A percentile compares a stretch with the other conserved stretches of the same genome.
These are phyloP conservation scores for Copsychus sechellarum DNA, from an alignment of 2,113 vertebrate species.

Conservation along the genomic window DNA sequence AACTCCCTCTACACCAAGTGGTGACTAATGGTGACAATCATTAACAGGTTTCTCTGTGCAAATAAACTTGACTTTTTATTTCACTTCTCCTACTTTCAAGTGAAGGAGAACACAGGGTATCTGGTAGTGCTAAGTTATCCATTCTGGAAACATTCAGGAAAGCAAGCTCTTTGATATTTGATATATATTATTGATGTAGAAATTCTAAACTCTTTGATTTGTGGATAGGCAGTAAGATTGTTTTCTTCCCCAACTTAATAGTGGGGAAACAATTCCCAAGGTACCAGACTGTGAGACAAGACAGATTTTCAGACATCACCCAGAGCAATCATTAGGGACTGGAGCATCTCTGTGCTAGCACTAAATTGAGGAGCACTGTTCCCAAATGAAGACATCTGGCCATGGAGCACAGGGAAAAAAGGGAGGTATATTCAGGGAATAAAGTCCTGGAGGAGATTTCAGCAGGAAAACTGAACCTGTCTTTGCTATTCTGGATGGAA, in stretches of 20 bases:
- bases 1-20: not conserved
- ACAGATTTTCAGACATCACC: not conserved
- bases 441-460: not conserved
- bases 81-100: not conserved
- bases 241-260: accelerated
- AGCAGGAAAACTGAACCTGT: not conserved
- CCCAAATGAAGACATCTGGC: not conserved
- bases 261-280: not conserved
- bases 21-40: not conserved
- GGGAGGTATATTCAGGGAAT: not conserved
- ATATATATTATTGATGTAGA: not conserved
- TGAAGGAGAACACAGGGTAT: not conserved
- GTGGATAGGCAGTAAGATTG: not conserved
- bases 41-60: not conserved
- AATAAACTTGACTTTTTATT: not conserved
- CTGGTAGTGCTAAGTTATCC: not conserved
- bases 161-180: not conserved
- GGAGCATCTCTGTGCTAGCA: not conserved
- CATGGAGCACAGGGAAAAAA: not conserved
- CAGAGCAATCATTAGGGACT: not conserved
- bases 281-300: not conserved
- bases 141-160: not conserved
- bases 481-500: not conserved
- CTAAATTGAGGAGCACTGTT: not conserved
- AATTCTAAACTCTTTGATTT: not conserved